A percentile compares a stretch with the other conserved stretches of the same genome.
phyloP scores from a whole-genome alignment of 2,888 invertebrate species.

The Phengaris alcon region DNA sequence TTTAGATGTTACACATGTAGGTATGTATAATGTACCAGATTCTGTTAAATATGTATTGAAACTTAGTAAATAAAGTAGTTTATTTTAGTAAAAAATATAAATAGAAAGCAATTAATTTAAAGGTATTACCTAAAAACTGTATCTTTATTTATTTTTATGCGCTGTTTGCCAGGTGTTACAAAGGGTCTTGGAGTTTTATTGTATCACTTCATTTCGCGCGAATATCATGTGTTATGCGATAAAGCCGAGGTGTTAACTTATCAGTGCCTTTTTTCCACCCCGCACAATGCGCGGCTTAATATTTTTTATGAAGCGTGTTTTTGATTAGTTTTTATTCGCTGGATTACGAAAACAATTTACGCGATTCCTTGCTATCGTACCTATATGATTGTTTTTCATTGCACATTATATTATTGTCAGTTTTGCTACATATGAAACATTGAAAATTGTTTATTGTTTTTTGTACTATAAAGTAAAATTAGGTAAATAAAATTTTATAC shows the following conservation, averaged over 20 bases:
- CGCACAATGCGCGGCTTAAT: constrained; percentile 24
- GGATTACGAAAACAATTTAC: constrained; percentile 5
- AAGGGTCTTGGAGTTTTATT: constrained; percentile 40
- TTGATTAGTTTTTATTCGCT: constrained; percentile 25
- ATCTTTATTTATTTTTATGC: not conserved
- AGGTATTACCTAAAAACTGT: not conserved
- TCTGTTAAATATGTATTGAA: no score
- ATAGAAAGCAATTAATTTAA: not conserved
- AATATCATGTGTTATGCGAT: constrained; percentile 45
- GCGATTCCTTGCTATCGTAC: not conserved
- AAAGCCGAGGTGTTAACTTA: constrained; percentile 43
- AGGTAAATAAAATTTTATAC: not conserved
- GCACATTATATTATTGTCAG: not conserved
- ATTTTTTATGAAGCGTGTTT: constrained; percentile 21
- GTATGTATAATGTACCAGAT: no score
- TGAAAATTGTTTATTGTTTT: not conserved
- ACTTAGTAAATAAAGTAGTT: not conserved
- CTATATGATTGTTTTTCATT: not conserved
- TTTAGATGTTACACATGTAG: no score
- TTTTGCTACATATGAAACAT: not conserved
- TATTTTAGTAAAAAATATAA: not conserved
- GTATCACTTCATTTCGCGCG: constrained; percentile 43
- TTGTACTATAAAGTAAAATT: not conserved
- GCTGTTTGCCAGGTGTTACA: constrained; percentile 33
- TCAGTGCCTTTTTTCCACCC: constrained; percentile 32